These are phyloP conservation scores for Notolabrus celidotus DNA, from an alignment of 2,797 vertebrate genomes.

Conservation along the genomic window DNA sequence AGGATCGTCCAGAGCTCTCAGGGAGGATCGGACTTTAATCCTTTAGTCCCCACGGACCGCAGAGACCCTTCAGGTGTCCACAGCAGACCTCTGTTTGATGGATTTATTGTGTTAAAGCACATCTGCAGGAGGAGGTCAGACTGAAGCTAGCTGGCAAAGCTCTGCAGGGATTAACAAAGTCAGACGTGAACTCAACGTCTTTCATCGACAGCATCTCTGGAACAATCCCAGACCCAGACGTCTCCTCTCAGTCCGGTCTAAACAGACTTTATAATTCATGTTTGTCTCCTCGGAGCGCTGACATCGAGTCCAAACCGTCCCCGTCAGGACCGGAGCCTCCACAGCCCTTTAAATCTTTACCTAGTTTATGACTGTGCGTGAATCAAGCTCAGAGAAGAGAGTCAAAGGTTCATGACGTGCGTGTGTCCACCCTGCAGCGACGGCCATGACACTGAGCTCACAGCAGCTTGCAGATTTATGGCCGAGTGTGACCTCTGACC, in stretches of 20 bases:
- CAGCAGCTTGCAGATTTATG: constrained; percentile 7
- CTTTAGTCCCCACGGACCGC: not conserved
- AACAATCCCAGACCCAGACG: not conserved
- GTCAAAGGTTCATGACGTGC: not conserved
- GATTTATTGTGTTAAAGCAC: constrained; percentile 13
- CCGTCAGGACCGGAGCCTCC: not conserved
- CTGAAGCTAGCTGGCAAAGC: not conserved
- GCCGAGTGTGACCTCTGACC: constrained; percentile 40
- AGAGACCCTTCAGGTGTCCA: constrained; percentile 20
- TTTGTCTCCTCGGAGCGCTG: not conserved
- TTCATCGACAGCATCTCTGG: not conserved
- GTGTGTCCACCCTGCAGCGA: not conserved
- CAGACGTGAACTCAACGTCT: constrained; percentile 13
- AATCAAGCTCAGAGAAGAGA: not conserved
- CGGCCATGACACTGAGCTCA: not conserved
- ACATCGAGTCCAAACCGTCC: constrained; percentile 5
- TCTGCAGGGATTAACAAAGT: not conserved
- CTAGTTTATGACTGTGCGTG: too few species aligned
- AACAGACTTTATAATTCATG: constrained; percentile 22
- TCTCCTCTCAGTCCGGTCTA: not conserved
- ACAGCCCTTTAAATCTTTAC: constrained; percentile 18
- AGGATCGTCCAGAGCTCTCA: not conserved
- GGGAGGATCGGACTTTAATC: constrained; percentile 10
- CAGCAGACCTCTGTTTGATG: not conserved
- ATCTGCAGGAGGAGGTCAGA: constrained; percentile 12